These are phyloP conservation scores for Bombus sylvicola DNA, from an alignment of 1,140 invertebrate genomes.

Conservation along the genomic window DNA sequence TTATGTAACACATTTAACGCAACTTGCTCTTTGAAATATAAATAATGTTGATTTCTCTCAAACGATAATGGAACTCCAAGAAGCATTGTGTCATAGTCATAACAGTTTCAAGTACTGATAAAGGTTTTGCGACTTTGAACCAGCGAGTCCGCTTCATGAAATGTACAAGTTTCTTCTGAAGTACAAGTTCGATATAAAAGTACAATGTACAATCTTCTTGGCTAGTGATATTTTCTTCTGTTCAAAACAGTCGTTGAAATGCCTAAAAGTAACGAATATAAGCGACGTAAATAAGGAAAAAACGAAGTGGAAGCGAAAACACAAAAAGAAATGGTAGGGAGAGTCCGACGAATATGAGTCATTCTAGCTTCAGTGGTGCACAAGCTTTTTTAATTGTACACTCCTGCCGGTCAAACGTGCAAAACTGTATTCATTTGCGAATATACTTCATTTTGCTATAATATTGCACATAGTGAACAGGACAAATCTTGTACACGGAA, in stretches of 20 bases:
- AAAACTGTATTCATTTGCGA: background rate
- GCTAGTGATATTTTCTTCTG: background rate
- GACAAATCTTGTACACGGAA: background rate
- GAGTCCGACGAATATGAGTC: constrained; percentile 45
- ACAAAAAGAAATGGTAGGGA: constrained; percentile 22
- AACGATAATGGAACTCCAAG: background rate
- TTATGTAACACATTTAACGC: background rate
- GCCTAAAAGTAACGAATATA: constrained; percentile 29
- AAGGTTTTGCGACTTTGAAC: constrained; percentile 22
- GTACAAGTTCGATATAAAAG: too few relatives aligned
- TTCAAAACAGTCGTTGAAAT: constrained; percentile 12
- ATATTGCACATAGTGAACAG: background rate
- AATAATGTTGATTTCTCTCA: background rate
- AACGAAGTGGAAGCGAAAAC: constrained; percentile 12
- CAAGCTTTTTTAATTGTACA: constrained; percentile 30
- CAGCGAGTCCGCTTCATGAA: constrained; percentile 43
- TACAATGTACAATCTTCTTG: background rate
- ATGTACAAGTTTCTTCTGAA: constrained; percentile 24
- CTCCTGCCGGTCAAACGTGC: background rate
- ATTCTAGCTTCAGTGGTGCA: constrained; percentile 48
- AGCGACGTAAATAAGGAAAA: constrained; percentile 28
- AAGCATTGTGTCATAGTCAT: constrained; percentile 15
- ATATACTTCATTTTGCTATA: background rate
- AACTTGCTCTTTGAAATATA: background rate
- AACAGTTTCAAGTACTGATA: constrained; percentile 37